These are phyloP conservation scores for Prietella phreatophila DNA, from an alignment of 2,113 vertebrate species.

Conservation along the genomic window DNA sequence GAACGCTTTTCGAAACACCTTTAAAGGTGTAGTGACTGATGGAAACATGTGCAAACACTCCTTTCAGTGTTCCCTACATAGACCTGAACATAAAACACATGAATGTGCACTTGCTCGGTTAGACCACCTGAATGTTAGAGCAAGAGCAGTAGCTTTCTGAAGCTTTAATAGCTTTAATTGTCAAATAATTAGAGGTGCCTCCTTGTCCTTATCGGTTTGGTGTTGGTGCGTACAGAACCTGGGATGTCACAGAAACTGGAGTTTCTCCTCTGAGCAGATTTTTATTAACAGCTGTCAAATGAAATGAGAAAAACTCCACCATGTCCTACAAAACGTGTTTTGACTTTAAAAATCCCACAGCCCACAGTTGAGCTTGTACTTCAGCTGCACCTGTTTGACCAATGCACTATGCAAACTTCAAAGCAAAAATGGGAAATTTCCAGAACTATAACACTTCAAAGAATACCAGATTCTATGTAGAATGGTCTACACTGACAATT, in stretches of 20 bases:
- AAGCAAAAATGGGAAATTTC: neutral
- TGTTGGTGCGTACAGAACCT: neutral
- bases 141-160: neutral
- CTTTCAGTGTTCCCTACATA: neutral
- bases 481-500: neutral
- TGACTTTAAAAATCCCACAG: neutral
- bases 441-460: neutral
- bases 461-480: neutral
- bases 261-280: neutral
- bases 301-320: neutral
- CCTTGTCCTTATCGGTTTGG: neutral
- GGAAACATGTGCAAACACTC: neutral
- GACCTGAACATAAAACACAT: neutral
- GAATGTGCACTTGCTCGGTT: neutral
- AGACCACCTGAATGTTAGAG: neutral
- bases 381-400: too few species aligned
- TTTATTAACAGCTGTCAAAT: neutral
- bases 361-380: too few species aligned
- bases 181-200: neutral
- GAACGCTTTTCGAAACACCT: neutral
- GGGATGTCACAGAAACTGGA: neutral
- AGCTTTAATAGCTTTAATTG: neutral
- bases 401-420: too few species aligned
- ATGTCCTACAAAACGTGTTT: neutral
- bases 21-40: neutral